Conservation (phyloP, 2,797 vertebrate genomes). For the Poeciliopsis gracilis region DNA sequence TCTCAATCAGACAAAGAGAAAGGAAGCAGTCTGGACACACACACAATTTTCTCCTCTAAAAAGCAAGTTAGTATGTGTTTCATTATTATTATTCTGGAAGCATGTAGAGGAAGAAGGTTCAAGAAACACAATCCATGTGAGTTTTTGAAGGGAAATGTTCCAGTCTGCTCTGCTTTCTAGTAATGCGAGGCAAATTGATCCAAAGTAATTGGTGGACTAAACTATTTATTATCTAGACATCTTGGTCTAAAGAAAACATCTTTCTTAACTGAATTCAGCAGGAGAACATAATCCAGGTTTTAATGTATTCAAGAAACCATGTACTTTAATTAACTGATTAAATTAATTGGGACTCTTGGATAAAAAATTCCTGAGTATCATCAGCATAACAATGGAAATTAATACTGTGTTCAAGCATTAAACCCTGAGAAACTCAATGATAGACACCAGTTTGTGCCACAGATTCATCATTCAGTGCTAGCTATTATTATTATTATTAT, state of each 20-base stretch:
- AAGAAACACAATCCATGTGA: neutral
- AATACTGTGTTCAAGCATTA: neutral
- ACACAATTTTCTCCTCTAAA: slow-evolving; percentile 8
- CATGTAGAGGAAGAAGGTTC: neutral
- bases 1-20: slow-evolving; percentile 71
- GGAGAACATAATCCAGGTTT: neutral
- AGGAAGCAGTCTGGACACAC: slow-evolving; percentile 30
- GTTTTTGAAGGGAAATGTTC: neutral
- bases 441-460: too few species aligned
- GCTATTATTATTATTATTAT: too few species aligned
- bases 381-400: neutral
- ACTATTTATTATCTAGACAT: neutral
- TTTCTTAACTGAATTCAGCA: neutral
- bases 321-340: neutral
- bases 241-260: neutral
- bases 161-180: neutral
- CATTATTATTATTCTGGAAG: neutral
- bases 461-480: neutral
- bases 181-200: neutral
- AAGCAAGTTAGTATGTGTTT: neutral
- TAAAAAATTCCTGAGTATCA: neutral
- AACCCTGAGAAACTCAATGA: neutral
- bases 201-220: neutral
- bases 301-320: neutral
- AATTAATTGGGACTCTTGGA: neutral